phyloP scores from a whole-genome alignment of 2,797 vertebrate genomes.

The Pygocentrus nattereri region DNA sequence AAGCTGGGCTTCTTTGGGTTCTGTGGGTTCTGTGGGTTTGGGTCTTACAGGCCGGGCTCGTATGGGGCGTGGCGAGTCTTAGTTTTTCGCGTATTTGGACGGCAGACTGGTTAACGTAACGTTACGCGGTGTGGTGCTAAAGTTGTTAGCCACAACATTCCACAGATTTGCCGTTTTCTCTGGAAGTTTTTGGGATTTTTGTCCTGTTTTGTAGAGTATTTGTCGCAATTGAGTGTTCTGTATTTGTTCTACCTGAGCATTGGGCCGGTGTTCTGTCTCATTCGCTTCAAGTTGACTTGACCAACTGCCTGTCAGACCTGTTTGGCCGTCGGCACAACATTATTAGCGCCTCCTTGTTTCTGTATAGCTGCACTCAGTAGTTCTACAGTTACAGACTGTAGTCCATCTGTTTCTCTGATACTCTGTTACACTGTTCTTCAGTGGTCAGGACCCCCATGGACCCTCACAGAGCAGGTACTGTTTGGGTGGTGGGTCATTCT shows the following conservation, averaged over 20 bases:
- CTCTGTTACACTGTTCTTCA: too few relatives aligned
- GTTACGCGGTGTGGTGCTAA: neutral
- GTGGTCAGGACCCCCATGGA: too few relatives aligned
- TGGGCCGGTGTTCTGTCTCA: neutral
- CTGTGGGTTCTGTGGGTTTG: neutral
- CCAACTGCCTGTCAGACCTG: neutral
- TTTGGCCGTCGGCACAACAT: too few relatives aligned
- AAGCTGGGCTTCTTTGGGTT: neutral
- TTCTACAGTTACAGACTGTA: too few relatives aligned
- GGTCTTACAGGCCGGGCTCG: neutral
- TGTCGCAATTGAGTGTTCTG: neutral
- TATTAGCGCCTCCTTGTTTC: too few relatives aligned
- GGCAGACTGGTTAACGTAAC: neutral
- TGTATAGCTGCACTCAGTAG: too few relatives aligned
- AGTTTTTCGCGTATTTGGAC: neutral
- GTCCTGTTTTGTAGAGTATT: neutral
- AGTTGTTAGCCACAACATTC: slow-evolving; percentile 6
- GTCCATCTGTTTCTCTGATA: too few relatives aligned
- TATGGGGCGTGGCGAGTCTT: neutral
- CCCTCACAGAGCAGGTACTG: too few relatives aligned
- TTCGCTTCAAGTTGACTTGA: neutral
- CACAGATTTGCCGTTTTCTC: neutral
- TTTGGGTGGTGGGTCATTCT: too few relatives aligned
- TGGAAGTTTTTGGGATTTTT: neutral
- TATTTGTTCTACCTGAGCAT: neutral